Percentiles rank a stretch among this genome's conserved stretches.
phyloP scores from a whole-genome alignment of 1,140 invertebrate species.

The Pristionchus pacificus region DNA sequence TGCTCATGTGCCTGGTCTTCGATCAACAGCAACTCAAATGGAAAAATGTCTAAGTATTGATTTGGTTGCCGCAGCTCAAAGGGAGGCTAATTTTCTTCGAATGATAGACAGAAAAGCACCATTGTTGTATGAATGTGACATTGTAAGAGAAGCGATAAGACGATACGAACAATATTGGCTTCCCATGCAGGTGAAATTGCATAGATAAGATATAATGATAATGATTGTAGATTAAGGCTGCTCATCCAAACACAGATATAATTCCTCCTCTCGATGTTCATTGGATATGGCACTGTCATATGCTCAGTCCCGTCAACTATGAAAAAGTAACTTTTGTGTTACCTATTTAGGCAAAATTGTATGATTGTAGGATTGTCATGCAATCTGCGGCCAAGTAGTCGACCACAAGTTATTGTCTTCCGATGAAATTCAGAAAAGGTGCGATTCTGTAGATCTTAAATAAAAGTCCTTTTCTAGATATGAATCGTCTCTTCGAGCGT shows the following conservation, averaged over 20 bases:
- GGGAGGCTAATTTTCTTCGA: conserved; percentile 56
- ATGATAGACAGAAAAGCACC: conserved; percentile 56
- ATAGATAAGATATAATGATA: background rate
- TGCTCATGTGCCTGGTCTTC: conserved; percentile 29
- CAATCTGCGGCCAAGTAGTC: conserved; percentile 55
- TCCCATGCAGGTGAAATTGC: conserved; percentile 53
- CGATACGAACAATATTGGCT: conserved; percentile 62
- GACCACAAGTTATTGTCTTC: conserved; percentile 59
- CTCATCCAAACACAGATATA: conserved; percentile 48
- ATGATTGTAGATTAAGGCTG: conserved; percentile 46
- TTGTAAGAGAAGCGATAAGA: conserved; percentile 58
- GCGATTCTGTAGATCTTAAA: background rate
- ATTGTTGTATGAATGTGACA: conserved; percentile 47
- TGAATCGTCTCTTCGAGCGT: conserved; percentile 53
- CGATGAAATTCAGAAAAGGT: conserved; percentile 55
- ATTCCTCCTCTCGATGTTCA: conserved; percentile 62
- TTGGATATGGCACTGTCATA: conserved; percentile 63
- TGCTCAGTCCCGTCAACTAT: conserved; percentile 59
- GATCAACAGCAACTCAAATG: conserved; percentile 51
- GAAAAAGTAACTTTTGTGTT: conserved; percentile 35
- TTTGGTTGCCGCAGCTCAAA: conserved; percentile 26
- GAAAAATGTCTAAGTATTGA: conserved; percentile 40
- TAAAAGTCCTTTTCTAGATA: conserved; percentile 31
- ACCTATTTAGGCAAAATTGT: background rate
- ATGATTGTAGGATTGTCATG: conserved; percentile 56